Conservation (phyloP, 2,888 invertebrate species). For the Zootermopsis nevadensis region DNA sequence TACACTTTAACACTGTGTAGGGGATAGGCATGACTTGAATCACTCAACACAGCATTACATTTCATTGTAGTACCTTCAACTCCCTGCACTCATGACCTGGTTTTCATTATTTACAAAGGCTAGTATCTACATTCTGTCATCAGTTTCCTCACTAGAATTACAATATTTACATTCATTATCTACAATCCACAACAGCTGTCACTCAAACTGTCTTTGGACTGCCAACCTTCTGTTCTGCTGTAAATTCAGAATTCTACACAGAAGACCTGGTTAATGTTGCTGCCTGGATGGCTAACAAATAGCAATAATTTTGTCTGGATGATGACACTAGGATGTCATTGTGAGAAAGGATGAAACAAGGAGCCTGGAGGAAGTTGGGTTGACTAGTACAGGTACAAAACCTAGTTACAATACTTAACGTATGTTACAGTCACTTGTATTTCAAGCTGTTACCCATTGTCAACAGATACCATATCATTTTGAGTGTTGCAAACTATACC, state of each 20-base stretch:
- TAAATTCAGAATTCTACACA: too few species aligned
- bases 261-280: too few species aligned
- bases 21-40: neutral
- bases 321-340: neutral
- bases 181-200: slow-evolving; percentile 3
- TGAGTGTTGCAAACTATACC: neutral
- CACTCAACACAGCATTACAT: neutral
- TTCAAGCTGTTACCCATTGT: neutral
- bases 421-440: neutral
- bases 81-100: neutral
- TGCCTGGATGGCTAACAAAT: neutral
- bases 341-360: neutral
- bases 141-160: neutral
- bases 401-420: neutral
- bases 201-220: slow-evolving; percentile 1
- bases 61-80: slow-evolving; percentile 14
- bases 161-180: slow-evolving; percentile 16
- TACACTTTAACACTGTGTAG: slow-evolving; percentile 1
- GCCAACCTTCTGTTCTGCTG: neutral
- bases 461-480: slow-evolving; percentile 6
- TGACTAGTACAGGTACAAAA: neutral
- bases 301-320: neutral
- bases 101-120: slow-evolving; percentile 20
- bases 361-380: neutral
- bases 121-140: neutral